Percentiles rank a stretch among this genome's conserved stretches.
Conservation (phyloP, 2,113 vertebrate species). For the Brienomyrus longianalis region DNA sequence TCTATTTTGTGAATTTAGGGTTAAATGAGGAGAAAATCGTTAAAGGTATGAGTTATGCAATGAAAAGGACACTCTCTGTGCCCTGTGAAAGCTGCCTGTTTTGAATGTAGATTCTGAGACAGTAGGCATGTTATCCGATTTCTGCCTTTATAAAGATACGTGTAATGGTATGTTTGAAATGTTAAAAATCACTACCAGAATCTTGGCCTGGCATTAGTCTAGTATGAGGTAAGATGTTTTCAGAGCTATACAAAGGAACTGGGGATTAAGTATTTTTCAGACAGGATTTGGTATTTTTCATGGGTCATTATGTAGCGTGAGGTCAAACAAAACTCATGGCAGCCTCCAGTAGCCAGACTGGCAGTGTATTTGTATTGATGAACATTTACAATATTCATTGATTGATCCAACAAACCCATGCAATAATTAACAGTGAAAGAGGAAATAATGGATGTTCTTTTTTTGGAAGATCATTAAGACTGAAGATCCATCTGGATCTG, state of each 20-base stretch:
- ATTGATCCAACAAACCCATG: background rate
- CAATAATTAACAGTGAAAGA: background rate
- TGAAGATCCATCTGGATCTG: background rate
- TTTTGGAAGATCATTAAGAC: background rate
- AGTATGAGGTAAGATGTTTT: background rate
- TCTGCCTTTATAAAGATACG: background rate
- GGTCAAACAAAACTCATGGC: background rate
- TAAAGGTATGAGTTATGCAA: background rate
- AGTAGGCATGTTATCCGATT: background rate
- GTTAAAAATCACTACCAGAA: background rate
- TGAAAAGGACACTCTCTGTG: background rate
- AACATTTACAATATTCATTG: background rate
- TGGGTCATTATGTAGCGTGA: background rate
- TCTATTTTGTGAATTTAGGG: background rate
- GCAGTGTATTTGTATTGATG: background rate
- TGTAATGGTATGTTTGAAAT: background rate
- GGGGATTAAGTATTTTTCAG: background rate
- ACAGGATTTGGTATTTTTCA: background rate
- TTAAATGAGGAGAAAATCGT: background rate
- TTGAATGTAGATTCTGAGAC: background rate
- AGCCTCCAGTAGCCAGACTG: background rate
- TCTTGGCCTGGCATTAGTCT: background rate
- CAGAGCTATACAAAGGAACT: background rate
- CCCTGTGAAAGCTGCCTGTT: background rate
- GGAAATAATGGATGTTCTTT: background rate